phyloP scores from a whole-genome alignment of 2,888 invertebrate species.

The Autographa pulchrina region DNA sequence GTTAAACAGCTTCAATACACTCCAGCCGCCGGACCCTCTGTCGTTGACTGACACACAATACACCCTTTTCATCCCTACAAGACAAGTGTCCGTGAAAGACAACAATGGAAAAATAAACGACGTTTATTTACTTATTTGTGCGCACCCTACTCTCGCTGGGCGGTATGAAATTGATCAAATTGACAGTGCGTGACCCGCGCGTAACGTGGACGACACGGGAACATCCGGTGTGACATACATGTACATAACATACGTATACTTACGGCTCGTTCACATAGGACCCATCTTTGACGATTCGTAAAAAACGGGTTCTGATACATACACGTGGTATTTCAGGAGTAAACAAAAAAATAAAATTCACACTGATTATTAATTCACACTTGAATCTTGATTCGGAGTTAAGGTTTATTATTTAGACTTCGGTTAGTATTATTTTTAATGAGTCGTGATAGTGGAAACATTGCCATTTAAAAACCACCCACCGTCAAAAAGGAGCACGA shows the following conservation, averaged over 20 bases:
- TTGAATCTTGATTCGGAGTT: no score
- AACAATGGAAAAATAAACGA: slow-evolving; percentile 39
- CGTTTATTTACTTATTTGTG: slow-evolving; percentile 19
- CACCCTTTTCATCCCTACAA: slow-evolving; percentile 26
- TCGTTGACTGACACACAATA: slow-evolving; percentile 33
- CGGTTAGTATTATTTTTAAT: no score
- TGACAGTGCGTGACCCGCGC: slow-evolving; percentile 58
- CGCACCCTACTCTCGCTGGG: slow-evolving; percentile 48
- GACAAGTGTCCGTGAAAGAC: slow-evolving; percentile 17
- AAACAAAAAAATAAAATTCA: no score
- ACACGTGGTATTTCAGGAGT: no score
- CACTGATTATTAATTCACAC: no score
- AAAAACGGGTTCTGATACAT: background rate
- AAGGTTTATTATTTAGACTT: no score
- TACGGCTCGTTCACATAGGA: background rate
- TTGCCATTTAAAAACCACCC: no score
- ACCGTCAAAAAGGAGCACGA: background rate
- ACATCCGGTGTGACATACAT: slow-evolving; percentile 49
- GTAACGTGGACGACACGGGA: slow-evolving; percentile 22
- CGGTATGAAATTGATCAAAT: slow-evolving; percentile 57
- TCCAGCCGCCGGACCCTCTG: background rate
- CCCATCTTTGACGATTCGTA: background rate
- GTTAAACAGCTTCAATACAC: background rate
- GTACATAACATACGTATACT: background rate
- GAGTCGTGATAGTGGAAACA: no score